Conservation (phyloP, 2,797 vertebrate species). For the Microctenopoma stevenorrisi region DNA sequence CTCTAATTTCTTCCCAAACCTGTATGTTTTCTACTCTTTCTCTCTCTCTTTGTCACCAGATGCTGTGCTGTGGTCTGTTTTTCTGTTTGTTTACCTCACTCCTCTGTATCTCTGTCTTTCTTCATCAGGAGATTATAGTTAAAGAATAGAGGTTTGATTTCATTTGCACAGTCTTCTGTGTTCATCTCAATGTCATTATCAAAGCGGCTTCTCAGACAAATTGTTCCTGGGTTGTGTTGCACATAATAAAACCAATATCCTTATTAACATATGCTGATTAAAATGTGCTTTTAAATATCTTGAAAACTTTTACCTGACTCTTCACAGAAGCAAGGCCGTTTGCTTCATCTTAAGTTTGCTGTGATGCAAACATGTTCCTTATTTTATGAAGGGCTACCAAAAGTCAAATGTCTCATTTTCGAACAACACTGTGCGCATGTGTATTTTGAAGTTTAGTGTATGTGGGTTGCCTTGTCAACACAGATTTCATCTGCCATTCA, state of each 20-base stretch:
- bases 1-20: not conserved
- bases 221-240: slow-evolving; percentile 16
- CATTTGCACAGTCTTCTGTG: slow-evolving; percentile 42
- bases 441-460: slow-evolving; percentile 28
- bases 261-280: slow-evolving; percentile 54
- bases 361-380: slow-evolving; percentile 9
- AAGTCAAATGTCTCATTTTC: slow-evolving; percentile 19
- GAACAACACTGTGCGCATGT: slow-evolving; percentile 5
- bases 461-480: slow-evolving; percentile 24
- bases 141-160: slow-evolving; percentile 62
- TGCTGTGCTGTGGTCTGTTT: not conserved
- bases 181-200: slow-evolving; percentile 49
- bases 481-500: slow-evolving; percentile 33
- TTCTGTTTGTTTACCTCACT: not conserved
- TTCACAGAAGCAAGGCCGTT: not conserved
- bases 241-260: slow-evolving; percentile 30
- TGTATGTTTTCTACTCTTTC: not conserved
- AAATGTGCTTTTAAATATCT: slow-evolving; percentile 29
- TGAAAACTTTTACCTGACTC: slow-evolving; percentile 18
- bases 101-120: not conserved
- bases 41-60: not conserved
- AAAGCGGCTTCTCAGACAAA: slow-evolving; percentile 27
- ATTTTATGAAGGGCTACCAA: slow-evolving; percentile 4
- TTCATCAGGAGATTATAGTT: slow-evolving; percentile 54
- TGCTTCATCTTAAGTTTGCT: not conserved